Base-by-base conservation (phyloP, 2,113 vertebrate species). In the Xenopus laevis region DNA sequence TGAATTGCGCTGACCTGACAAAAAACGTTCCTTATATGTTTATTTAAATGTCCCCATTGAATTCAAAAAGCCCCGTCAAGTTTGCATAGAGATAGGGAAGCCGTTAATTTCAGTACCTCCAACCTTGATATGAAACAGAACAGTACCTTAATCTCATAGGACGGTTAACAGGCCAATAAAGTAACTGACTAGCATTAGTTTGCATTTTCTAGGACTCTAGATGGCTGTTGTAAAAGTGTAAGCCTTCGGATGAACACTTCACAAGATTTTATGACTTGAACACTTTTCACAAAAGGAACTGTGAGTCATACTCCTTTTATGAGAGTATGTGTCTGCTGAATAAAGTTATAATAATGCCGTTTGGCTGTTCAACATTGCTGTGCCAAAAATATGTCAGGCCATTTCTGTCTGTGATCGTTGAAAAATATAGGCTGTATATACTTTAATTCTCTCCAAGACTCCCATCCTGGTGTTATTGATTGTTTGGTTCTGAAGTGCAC, bases 241-340 rank as follows among this genome's bases (percentile, higher is more conserved):
- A 81, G 78, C 45, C 72, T 82, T 83, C 68, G 79, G 78, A 81
- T 61, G 52, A 85, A 79, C 72, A 62, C 27, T 72, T 79, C 62
- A 71, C 23, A 77, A 72, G 45, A 79, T 73, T 82, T 78, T 75
- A 73, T 46, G 23, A 70, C 12, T 10, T 72, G n/a, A 81, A 33
- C 53, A 13, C 61, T 79, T 1, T 8, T 64, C 62, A 64, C 52
- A 79, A 68, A 74, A 78, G 75, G 72, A 84, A 79, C 63, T 18
- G 65, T 59, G 74, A 86, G 59, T 79, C 78, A 81, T 23, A 33
- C 64, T 10, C 57, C 74, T 79, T 81, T 78, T 83, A 80, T 10
- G 65, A 79, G 63, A 75, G 33, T 55, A 17, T 79, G 52, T 81
- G 73, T n/a, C 65, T 76, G 21, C n/a, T 65, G 61, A 77, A 65